Conservation (phyloP, 1,140 invertebrate species). For the Myzus persicae region DNA sequence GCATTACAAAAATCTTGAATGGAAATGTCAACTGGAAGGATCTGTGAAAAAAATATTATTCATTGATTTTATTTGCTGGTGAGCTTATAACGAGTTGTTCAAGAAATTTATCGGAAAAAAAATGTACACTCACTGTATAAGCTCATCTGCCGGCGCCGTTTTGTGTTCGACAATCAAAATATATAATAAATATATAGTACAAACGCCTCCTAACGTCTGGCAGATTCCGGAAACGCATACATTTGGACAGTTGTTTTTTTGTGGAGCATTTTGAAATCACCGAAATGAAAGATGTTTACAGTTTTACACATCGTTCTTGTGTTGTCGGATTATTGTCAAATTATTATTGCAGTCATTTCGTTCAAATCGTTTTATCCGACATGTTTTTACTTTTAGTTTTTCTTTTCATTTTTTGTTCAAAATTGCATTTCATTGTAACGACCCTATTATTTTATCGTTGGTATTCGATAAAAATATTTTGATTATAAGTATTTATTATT, state of each 20-base stretch:
- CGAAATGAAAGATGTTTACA: constrained; percentile 17
- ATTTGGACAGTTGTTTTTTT: background rate
- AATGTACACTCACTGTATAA: background rate
- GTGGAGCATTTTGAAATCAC: background rate
- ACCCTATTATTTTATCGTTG: background rate
- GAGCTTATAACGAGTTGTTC: background rate
- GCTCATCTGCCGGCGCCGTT: background rate
- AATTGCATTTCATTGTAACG: background rate
- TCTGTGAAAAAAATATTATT: background rate
- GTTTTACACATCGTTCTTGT: background rate
- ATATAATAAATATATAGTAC: background rate
- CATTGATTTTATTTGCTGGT: background rate
- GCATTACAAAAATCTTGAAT: background rate
- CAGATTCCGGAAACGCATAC: background rate
- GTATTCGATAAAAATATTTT: background rate
- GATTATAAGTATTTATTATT: too few relatives aligned
- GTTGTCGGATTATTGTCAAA: background rate
- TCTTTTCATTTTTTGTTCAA: background rate
- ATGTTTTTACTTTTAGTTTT: background rate
- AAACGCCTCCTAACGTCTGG: background rate
- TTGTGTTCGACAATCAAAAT: background rate
- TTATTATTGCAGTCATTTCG: constrained; percentile 1
- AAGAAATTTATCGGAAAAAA: background rate
- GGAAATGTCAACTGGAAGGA: background rate
- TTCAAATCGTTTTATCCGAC: background rate